These are phyloP conservation scores for Alentia gelatinosa DNA, from an alignment of 2,888 invertebrate genomes.

Conservation along the genomic window DNA sequence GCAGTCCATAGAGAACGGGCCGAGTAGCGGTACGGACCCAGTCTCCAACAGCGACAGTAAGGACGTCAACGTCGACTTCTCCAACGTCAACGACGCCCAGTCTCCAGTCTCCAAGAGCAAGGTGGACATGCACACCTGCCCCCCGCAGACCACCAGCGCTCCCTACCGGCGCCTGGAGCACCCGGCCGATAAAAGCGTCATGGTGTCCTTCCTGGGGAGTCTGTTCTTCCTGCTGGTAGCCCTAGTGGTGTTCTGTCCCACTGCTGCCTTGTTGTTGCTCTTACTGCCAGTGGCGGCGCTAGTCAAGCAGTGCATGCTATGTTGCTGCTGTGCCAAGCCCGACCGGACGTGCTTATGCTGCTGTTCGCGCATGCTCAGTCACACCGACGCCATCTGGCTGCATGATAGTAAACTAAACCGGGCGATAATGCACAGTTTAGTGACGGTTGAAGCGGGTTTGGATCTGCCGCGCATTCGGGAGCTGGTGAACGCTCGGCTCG, in stretches of 20 bases:
- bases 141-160: slow-evolving; percentile 65
- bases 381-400: slow-evolving; percentile 82
- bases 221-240: slow-evolving; percentile 77
- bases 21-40: slow-evolving; percentile 15
- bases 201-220: slow-evolving; percentile 69
- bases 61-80: slow-evolving; percentile 41
- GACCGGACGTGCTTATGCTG: slow-evolving; percentile 72
- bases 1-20: slow-evolving; percentile 1
- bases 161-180: slow-evolving; percentile 80
- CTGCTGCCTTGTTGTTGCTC: slow-evolving; percentile 79
- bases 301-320: slow-evolving; percentile 73
- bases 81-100: slow-evolving; percentile 10
- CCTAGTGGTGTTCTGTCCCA: slow-evolving; percentile 81
- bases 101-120: background rate
- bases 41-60: slow-evolving; percentile 39
- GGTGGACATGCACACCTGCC: background rate
- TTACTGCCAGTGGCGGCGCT: slow-evolving; percentile 79
- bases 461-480: slow-evolving; percentile 81
- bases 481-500: slow-evolving; percentile 81
- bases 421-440: slow-evolving; percentile 81
- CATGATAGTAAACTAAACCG: slow-evolving; percentile 75
- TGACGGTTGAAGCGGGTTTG: slow-evolving; percentile 82
- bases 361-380: slow-evolving; percentile 76
- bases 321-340: slow-evolving; percentile 74
- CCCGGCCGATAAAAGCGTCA: slow-evolving; percentile 80